phyloP scores from a whole-genome alignment of 2,888 invertebrate genomes.

The Leucophenga montana region DNA sequence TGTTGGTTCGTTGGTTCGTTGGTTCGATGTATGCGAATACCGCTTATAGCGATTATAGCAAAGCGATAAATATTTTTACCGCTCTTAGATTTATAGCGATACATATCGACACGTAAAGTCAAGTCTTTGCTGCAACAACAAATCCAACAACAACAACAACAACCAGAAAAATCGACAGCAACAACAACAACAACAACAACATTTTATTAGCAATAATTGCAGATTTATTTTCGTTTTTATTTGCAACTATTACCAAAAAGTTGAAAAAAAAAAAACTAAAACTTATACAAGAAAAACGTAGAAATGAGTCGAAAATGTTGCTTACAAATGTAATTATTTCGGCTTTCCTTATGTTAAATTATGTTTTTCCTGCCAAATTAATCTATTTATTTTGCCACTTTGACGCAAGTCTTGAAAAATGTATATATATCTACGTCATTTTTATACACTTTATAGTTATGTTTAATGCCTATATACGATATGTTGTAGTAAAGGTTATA shows the following conservation, averaged over 20 bases:
- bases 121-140: slow-evolving; percentile 4
- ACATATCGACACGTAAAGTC: slow-evolving; percentile 21
- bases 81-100: slow-evolving; percentile 30
- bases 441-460: too few relatives aligned
- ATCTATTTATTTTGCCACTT: neutral
- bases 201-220: slow-evolving; percentile 10
- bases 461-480: too few relatives aligned
- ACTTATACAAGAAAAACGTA: too few relatives aligned
- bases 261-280: too few relatives aligned
- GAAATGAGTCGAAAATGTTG: too few relatives aligned
- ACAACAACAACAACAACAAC: neutral
- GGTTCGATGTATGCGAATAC: too few relatives aligned
- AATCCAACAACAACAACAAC: neutral
- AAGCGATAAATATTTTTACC: slow-evolving; percentile 31
- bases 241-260: too few relatives aligned
- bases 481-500: too few relatives aligned
- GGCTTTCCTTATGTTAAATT: neutral
- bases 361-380: slow-evolving; percentile 3
- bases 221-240: slow-evolving; percentile 6
- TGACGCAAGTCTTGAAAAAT: too few relatives aligned
- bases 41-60: slow-evolving; percentile 22
- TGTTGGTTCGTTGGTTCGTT: too few relatives aligned
- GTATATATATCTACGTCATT: too few relatives aligned
- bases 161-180: neutral
- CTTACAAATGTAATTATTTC: neutral